Evolutionary conservation across 2,888 invertebrate species (phyloP).

Genomic region (Nemapogon koenigi): DNA sequence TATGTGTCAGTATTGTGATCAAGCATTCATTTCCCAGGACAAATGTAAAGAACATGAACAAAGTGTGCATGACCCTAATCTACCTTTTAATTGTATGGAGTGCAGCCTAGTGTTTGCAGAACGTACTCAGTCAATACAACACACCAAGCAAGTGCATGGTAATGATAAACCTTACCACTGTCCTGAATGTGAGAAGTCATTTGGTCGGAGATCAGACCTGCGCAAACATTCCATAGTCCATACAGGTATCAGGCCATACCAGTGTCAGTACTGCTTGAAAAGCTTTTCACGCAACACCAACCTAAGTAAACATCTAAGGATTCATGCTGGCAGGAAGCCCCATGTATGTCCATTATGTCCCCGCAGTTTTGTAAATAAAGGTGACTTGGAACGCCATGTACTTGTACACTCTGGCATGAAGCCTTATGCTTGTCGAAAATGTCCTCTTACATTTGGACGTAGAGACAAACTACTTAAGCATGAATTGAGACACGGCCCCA

Average conservation of each 20-base stretch:
- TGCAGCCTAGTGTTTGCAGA: slow-evolving; percentile 69
- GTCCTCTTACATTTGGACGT: slow-evolving; percentile 70
- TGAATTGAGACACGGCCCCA: slow-evolving; percentile 66
- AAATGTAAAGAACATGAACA: slow-evolving; percentile 71
- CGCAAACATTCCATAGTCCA: slow-evolving; percentile 79
- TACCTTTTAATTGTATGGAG: slow-evolving; percentile 66
- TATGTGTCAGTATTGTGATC: slow-evolving; percentile 76
- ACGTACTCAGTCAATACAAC: slow-evolving; percentile 67
- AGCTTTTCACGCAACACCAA: slow-evolving; percentile 81
- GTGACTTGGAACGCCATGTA: slow-evolving; percentile 71
- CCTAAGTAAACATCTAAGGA: slow-evolving; percentile 75
- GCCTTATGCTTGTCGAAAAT: slow-evolving; percentile 70
- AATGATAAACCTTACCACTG: slow-evolving; percentile 75
- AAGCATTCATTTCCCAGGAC: slow-evolving; percentile 71
- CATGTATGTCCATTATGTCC: slow-evolving; percentile 77
- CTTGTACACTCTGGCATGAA: slow-evolving; percentile 71
- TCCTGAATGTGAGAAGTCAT: slow-evolving; percentile 72
- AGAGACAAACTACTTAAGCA: slow-evolving; percentile 73
- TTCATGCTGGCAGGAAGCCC: slow-evolving; percentile 74
- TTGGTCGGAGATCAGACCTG: slow-evolving; percentile 73
- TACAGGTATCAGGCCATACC: slow-evolving; percentile 77
- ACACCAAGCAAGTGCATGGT: slow-evolving; percentile 71
- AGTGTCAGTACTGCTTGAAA: slow-evolving; percentile 75
- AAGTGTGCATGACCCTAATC: slow-evolving; percentile 65
- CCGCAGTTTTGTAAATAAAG: slow-evolving; percentile 73